phyloP scores from a whole-genome alignment of 2,797 vertebrate genomes.

The Amphiprion clarkii region DNA sequence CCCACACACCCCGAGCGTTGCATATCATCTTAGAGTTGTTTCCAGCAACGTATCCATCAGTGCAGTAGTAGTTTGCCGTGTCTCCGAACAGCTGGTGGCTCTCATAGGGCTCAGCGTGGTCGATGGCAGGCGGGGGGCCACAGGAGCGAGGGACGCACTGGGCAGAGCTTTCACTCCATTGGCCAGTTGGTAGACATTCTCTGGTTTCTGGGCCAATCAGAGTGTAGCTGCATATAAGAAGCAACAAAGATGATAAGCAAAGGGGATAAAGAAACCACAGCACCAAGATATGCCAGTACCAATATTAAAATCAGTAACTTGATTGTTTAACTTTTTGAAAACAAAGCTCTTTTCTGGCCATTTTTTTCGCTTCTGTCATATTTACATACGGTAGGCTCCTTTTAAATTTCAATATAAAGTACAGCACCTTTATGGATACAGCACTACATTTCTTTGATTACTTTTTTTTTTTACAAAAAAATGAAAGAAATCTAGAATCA shows the following conservation, averaged over 20 bases:
- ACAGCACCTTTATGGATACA: too few species aligned
- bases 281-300: neutral
- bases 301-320: neutral
- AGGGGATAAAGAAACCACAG: neutral
- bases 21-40: conserved; percentile 94
- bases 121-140: conserved; percentile 92
- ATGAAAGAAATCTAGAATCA: too few species aligned
- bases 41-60: conserved; percentile 92
- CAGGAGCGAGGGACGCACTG: conserved; percentile 96
- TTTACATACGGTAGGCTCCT: too few species aligned
- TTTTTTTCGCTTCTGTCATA: too few species aligned
- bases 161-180: conserved; percentile 90
- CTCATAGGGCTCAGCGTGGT: conserved; percentile 92
- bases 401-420: too few species aligned
- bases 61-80: conserved; percentile 94
- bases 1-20: conserved; percentile 93
- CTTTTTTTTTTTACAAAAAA: too few species aligned
- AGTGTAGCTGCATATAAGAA: conserved; percentile 87
- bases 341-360: too few species aligned
- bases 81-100: conserved; percentile 95
- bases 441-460: too few species aligned
- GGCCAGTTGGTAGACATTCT: conserved; percentile 89
- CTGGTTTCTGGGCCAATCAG: conserved; percentile 90
- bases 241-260: conserved; percentile 20
- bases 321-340: neutral